Percentiles rank a stretch among this genome's conserved stretches.
Evolutionary conservation across 2,113 vertebrate species (phyloP).

Genomic region (Pseudorhombus dupliciocellatus): DNA sequence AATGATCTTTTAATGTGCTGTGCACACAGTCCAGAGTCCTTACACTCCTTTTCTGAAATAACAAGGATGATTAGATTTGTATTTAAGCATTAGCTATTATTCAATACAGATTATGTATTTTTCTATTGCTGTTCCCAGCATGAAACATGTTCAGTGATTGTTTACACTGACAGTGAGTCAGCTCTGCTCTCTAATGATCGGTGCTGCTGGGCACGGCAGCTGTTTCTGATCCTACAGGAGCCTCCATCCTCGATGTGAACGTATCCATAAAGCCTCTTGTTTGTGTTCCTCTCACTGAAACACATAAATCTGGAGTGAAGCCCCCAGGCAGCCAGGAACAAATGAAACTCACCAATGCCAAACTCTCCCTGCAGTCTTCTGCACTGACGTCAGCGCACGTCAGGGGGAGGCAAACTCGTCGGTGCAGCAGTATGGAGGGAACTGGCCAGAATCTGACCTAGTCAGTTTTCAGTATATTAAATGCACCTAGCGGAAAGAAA

Average conservation of each 20-base stretch:
- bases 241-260: background rate
- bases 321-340: background rate
- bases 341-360: background rate
- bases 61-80: too few species aligned
- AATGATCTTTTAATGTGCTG: too few species aligned
- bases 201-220: background rate
- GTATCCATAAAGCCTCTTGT: background rate
- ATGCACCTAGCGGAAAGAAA: background rate
- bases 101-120: too few species aligned
- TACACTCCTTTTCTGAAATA: too few species aligned
- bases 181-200: background rate
- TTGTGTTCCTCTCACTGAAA: background rate
- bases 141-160: background rate
- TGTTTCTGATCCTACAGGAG: background rate
- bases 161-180: background rate
- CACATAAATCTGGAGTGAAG: background rate
- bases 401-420: background rate
- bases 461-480: background rate
- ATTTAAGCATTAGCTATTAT: too few species aligned
- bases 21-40: too few species aligned
- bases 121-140: too few species aligned
- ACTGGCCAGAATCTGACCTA: background rate
- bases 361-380: background rate
- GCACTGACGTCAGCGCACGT: background rate
- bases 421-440: background rate